Base-by-base conservation (phyloP, 2,888 invertebrate genomes). In the Eristalinus aeneus region DNA sequence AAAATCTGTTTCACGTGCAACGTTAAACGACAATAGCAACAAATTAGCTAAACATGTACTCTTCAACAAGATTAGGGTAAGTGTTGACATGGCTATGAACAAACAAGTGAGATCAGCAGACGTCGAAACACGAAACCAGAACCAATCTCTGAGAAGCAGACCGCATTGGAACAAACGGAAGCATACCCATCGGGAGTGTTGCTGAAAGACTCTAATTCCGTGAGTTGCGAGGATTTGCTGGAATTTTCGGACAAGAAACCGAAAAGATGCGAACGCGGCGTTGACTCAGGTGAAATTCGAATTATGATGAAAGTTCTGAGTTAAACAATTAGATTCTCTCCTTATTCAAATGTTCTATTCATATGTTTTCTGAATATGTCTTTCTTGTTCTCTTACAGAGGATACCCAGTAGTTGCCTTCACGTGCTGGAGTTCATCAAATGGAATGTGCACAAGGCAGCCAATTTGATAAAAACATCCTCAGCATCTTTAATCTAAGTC, bases 381-480 rank as follows among this genome's bases (percentile, higher is more conserved):
- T 61, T 46, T 11, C 32, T 34, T 10, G n/a, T 60, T 60, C 27
- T n/a, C 20, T 80, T 32, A 1, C 90, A 96, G 96, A 94, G 94
- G 63, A 94, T 95, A 0, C 94, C 96, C 0, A 96, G 96, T 88
- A 95, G 96, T 84, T 98, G 98, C 89, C 93, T 98, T 4, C 94
- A 95, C 86, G 96, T 97, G 0, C 92, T 98, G 56, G 96, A 98
- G 90, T 95, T 96, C 83, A 96, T 97, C 72, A 95, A 96, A 86
- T 98, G 98, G 98, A 96, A 98, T 90, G 96, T 98, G 0, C 96
- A 97, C 90, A 95, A 95, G 68, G 98, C 98, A 12, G 97, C 98
- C 88, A 98, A 98, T 91, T 85, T 93, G 27, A 92, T 92, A 2
- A 92, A 92, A 93, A 93, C 80, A 91, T 93, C 77, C 89, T 92